Percentiles rank a stretch among this genome's conserved stretches.
These are phyloP conservation scores for Physeter macrocephalus DNA, from an alignment of 2,113 vertebrate genomes.

Conservation along the genomic window DNA sequence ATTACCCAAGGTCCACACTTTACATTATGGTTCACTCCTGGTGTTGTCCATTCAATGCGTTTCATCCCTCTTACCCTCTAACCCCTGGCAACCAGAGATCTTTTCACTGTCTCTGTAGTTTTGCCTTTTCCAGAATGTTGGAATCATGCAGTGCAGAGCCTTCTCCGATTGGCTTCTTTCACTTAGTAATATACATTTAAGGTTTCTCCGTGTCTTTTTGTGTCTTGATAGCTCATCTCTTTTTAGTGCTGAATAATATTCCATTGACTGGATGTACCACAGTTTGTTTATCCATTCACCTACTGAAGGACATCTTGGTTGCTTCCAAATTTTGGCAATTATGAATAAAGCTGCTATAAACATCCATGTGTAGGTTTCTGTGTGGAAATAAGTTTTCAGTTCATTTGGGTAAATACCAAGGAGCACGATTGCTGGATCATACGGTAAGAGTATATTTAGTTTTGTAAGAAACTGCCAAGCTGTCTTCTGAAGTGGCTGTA, in stretches of 20 bases:
- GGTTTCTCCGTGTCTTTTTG: background rate
- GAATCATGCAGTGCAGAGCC: background rate
- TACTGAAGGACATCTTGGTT: background rate
- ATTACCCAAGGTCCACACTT: background rate
- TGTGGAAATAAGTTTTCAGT: background rate
- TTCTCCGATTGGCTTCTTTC: background rate
- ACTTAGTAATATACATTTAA: background rate
- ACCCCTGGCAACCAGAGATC: background rate
- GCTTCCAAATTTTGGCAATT: background rate
- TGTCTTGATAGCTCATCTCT: background rate
- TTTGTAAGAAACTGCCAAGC: background rate
- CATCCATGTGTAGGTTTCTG: background rate
- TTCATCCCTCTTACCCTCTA: background rate
- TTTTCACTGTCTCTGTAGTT: background rate
- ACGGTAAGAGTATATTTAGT: background rate
- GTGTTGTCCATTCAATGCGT: background rate
- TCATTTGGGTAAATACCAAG: conserved; percentile 16
- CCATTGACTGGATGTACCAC: background rate
- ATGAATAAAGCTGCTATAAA: background rate
- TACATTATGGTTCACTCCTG: background rate
- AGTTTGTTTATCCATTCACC: background rate
- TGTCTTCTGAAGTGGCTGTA: background rate
- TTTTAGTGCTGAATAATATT: background rate
- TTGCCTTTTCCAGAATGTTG: background rate
- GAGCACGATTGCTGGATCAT: background rate